Base-by-base conservation (phyloP, 1,140 invertebrate genomes). In the Zaprionus nigranus region DNA sequence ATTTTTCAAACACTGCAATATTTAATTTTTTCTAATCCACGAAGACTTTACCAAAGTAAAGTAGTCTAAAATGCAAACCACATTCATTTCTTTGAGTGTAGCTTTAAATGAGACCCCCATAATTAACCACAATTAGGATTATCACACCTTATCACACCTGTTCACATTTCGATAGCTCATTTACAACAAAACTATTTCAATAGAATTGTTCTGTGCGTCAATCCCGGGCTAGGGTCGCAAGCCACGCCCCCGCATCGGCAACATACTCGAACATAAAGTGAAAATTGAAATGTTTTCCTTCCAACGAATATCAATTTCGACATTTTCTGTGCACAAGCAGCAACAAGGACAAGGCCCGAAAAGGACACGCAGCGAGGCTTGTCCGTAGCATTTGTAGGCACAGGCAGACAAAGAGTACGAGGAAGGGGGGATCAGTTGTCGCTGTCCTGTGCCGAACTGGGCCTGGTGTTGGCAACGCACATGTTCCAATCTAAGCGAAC, bases 251-350 rank as follows among this genome's bases (percentile, higher is more conserved):
- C 75, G 26, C 15, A 34, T 1, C 17, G n/a, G 28, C 17, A 73
- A 60, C 40, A 71, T 40, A 73, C 56, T 62, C 26, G 61, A 81
- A 84, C 81, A 81, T 78, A 71, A 74, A 88, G 78, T 79, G 81
- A 82, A 90, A 88, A 88, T 88, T 88, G 84, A 88, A 88, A 90
- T 88, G 85, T 88, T 85, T 79, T 75, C 72, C 56, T 81, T 81
- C 68, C 79, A 79, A 90, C 85, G 81, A 79, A 90, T 90, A 84
- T 88, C 81, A 81, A 85, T 85, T 88, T 85, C 81, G 85, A 88
- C 84, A 88, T 86, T 81, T 86, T 74, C 53, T 66, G 78, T 65
- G 53, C 7, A 26, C 28, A 61, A 59, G 36, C 17, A 43, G 40
- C 53, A 17, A 22, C 20, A 30, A 40, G 24, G 46, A 65, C 40